Base-by-base conservation (phyloP, 2,113 vertebrate genomes). In the Pteronura brasiliensis region DNA sequence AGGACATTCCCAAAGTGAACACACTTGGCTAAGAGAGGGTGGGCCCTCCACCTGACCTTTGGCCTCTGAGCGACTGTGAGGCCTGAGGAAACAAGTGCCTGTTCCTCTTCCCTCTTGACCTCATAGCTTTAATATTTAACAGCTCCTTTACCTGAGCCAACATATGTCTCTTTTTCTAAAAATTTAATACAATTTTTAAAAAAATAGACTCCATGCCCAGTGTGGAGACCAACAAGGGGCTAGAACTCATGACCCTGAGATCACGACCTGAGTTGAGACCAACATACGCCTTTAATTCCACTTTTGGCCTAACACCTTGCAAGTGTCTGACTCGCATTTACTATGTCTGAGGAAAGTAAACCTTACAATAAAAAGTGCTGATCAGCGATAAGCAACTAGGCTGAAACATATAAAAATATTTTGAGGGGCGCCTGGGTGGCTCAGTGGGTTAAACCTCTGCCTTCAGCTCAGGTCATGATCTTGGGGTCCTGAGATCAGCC, bases 61-160 rank as follows among this genome's bases (percentile, higher is more conserved):
- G 71, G 47, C 92, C 76, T 82, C 57, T 3, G 31, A 55, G 12
- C 29, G n/a, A 21, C 74, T 6, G 1, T 3, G 69, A 76, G 81
- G 71, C 52, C 81, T 82, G 59, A 14, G 42, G 72, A 85, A 72
- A 34, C 69, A 34, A 2, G 55, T 11, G 3, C 39, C 14, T 7
- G 23, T 61, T 39, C 49, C 29, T 44, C 59, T 89, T 61, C 39
- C 44, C 69, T 39, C 3, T 2, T 52, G 42, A 96, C 82, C 69
- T 87, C 39, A 14, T 3, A 31, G 63, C 69, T 81, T 94, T 69
- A 67, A 87, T 90, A 89, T 95, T 94, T 89, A 89, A 57, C 90
- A 88, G 71, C 69, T 29, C 25, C 23, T 36, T 61, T 6, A 8
- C 57, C 49, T 12, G 27, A 27, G n/a, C 61, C 77, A 39, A 42